A percentile compares a stretch with the other conserved stretches of the same genome.
Evolutionary conservation across 2,113 vertebrate species (phyloP).

Genomic region (Mesocricetus auratus): DNA sequence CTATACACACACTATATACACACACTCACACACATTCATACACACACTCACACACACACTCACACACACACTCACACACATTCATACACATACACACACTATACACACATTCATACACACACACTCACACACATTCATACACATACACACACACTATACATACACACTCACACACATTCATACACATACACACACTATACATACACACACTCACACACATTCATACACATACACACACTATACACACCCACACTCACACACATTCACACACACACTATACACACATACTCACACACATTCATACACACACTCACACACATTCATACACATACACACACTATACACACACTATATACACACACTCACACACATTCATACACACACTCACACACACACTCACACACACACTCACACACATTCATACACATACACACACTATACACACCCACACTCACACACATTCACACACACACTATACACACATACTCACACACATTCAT

Average conservation of each 20-base stretch:
- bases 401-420: background rate
- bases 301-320: background rate
- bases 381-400: background rate
- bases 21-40: background rate
- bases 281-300: no score
- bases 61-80: background rate
- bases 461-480: background rate
- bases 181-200: background rate
- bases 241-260: background rate
- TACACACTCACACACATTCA: background rate
- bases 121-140: background rate
- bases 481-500: background rate
- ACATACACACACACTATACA: background rate
- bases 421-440: background rate
- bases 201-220: background rate
- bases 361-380: background rate
- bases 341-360: background rate
- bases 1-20: background rate
- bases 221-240: background rate
- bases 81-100: background rate
- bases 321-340: background rate
- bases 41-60: no score
- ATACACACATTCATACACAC: no score
- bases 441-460: background rate
- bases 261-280: background rate